Conservation (phyloP, 2,888 invertebrate species). For the Ichneumoninae sp. region DNA sequence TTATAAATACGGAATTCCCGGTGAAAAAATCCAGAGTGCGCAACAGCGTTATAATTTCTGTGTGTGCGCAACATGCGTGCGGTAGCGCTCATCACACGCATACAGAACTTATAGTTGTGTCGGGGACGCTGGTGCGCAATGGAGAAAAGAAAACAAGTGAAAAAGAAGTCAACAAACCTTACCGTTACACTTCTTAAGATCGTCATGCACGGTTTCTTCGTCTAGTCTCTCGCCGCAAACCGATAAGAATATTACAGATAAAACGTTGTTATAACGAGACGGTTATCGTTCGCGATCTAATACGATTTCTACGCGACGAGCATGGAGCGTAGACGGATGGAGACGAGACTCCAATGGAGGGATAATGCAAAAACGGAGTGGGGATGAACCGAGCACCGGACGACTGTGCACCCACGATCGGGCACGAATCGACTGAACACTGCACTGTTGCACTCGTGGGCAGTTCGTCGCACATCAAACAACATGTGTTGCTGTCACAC, state of each 20-base stretch:
- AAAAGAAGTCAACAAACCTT: not conserved
- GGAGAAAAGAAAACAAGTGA: not conserved
- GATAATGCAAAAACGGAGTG: not conserved
- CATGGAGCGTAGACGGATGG: not conserved
- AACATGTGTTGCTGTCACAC: not conserved
- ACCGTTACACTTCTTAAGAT: not conserved
- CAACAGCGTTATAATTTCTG: too few species aligned
- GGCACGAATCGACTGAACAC: not conserved
- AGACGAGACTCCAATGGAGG: not conserved
- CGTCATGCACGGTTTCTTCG: not conserved
- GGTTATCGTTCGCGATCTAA: not conserved
- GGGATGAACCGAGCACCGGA: not conserved
- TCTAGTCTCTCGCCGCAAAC: not conserved
- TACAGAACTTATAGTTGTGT: too few species aligned
- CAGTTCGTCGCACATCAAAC: not conserved
- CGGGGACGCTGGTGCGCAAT: not conserved
- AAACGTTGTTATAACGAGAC: not conserved
- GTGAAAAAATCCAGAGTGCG: too few species aligned
- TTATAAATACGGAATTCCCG: too few species aligned
- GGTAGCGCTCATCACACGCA: too few species aligned
- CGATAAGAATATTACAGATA: not conserved
- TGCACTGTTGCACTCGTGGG: not conserved
- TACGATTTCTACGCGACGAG: not conserved
- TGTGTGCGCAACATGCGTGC: too few species aligned
- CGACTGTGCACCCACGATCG: not conserved